These are phyloP conservation scores for Thunnus maccoyii DNA, from an alignment of 2,113 vertebrate genomes.

Conservation along the genomic window DNA sequence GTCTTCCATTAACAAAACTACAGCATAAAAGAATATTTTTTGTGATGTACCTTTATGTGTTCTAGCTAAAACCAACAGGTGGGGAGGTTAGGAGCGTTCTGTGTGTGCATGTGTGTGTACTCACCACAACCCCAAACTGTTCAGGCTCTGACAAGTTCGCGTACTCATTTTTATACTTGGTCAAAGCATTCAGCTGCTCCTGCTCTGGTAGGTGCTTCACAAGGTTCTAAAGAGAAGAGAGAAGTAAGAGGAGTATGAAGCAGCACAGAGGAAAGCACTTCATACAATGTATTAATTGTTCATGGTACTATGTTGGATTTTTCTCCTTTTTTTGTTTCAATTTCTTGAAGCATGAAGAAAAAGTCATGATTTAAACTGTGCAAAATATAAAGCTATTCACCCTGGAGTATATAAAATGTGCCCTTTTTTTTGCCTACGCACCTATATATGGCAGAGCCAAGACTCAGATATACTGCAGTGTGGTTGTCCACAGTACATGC, in stretches of 20 bases:
- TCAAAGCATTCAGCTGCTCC: slow-evolving; percentile 90
- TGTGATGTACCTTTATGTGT: not conserved
- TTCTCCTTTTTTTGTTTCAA: not conserved
- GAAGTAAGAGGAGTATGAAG: slow-evolving; percentile 9
- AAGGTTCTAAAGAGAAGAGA: slow-evolving; percentile 80
- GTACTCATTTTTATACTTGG: slow-evolving; percentile 91
- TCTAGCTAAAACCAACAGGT: not conserved
- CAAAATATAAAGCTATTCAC: not conserved
- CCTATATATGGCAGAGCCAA: too few relatives aligned
- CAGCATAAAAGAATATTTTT: not conserved
- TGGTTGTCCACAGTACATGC: not conserved
- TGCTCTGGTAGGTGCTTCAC: slow-evolving; percentile 95
- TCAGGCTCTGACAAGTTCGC: slow-evolving; percentile 93
- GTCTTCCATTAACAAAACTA: not conserved
- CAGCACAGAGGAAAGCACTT: not conserved
- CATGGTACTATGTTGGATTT: not conserved
- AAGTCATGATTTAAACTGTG: not conserved
- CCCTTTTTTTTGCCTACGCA: too few relatives aligned
- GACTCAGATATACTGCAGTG: not conserved
- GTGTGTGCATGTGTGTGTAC: slow-evolving; percentile 64
- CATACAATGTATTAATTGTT: not conserved
- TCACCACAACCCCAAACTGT: slow-evolving; percentile 97
- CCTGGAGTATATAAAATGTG: too few relatives aligned
- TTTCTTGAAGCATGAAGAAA: not conserved
- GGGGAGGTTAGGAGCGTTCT: not conserved